Conservation (phyloP, 2,797 vertebrate genomes). For the Dromococcyx pavoninus region DNA sequence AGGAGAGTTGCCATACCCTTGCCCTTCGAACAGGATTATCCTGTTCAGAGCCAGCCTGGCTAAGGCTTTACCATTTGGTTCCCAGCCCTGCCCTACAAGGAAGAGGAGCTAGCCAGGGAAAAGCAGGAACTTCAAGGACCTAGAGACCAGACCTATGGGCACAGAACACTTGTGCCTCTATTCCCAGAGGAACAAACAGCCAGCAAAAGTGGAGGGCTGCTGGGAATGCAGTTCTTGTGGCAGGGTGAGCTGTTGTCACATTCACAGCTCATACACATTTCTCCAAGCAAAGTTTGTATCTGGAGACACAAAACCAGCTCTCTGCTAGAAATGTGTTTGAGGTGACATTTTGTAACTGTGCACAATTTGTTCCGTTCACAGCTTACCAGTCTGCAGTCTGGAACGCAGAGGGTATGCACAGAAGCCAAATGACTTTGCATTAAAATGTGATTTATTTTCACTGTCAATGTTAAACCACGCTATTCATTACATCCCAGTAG, state of each 20-base stretch:
- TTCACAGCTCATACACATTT: not conserved
- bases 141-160: not conserved
- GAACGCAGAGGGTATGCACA: not conserved
- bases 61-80: not conserved
- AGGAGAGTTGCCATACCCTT: not conserved
- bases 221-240: not conserved
- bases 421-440: not conserved
- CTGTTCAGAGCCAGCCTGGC: not conserved
- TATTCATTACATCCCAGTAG: constrained; percentile 18
- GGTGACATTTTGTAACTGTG: constrained; percentile 33
- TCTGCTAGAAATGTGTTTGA: not conserved
- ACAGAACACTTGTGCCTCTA: not conserved
- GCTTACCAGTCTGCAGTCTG: constrained; percentile 17
- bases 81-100: not conserved
- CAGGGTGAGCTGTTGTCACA: not conserved
- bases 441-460: too few species aligned
- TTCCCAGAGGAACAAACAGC: not conserved
- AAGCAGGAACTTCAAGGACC: not conserved
- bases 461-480: not conserved
- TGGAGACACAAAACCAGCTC: not conserved
- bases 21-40: not conserved
- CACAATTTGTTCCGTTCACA: constrained; percentile 33
- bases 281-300: not conserved
- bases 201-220: not conserved
- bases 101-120: not conserved